Conservation (phyloP, 2,797 vertebrate genomes). For the Gorsachius magnificus region DNA sequence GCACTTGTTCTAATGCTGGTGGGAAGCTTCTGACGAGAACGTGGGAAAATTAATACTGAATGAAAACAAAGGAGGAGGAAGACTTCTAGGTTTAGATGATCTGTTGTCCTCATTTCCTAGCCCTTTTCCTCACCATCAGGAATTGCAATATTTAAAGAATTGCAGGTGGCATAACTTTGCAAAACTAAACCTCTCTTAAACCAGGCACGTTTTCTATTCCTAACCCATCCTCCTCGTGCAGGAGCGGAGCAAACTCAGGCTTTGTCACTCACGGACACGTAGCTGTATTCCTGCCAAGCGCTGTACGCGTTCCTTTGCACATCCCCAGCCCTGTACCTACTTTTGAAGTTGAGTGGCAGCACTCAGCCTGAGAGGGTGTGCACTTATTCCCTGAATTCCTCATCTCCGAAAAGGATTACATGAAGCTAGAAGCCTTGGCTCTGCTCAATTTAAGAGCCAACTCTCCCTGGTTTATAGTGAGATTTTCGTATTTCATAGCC, state of each 20-base stretch:
- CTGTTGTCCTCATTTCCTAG: background rate
- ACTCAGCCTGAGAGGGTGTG: background rate
- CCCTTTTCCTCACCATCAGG: background rate
- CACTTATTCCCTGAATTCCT: background rate
- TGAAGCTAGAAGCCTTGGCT: background rate
- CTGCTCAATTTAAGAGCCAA: background rate
- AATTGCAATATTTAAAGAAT: background rate
- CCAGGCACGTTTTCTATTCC: background rate
- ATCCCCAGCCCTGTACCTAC: background rate
- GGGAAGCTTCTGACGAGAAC: background rate
- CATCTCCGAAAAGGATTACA: fast-evolving
- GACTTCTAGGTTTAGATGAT: background rate
- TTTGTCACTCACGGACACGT: fast-evolving
- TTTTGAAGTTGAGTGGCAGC: background rate
- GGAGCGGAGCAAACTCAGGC: background rate
- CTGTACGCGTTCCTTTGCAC: fast-evolving
- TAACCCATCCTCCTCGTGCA: no score
- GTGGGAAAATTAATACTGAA: fast-evolving
- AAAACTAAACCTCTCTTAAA: background rate
- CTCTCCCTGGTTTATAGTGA: background rate
- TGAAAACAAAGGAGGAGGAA: background rate
- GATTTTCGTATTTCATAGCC: background rate
- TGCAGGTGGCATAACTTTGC: background rate
- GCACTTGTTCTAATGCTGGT: fast-evolving
- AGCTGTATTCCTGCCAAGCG: background rate